A percentile compares a stretch with the other conserved stretches of the same genome.
Evolutionary conservation across 2,888 invertebrate species (phyloP).

Genomic region (Glaucopsyche alexis): DNA sequence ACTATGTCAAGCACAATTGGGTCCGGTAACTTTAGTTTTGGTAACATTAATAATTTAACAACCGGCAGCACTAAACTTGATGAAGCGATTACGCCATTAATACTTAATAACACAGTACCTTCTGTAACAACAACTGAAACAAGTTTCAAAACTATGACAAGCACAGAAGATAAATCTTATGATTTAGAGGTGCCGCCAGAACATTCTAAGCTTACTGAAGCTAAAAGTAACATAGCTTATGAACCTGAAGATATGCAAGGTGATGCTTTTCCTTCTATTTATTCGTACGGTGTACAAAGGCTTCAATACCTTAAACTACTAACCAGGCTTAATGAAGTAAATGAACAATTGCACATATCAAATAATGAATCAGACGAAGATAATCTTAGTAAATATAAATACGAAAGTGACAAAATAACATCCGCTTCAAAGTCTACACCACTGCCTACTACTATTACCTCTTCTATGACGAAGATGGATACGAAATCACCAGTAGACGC

Average conservation of each 20-base stretch:
- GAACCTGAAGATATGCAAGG: slow-evolving; percentile 69
- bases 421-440: slow-evolving; percentile 37
- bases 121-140: slow-evolving; percentile 28
- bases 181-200: slow-evolving; percentile 43
- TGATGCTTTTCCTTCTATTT: slow-evolving; percentile 65
- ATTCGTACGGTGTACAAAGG: slow-evolving; percentile 68
- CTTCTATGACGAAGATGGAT: slow-evolving; percentile 38
- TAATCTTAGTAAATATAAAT: slow-evolving; percentile 57
- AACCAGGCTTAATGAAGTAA: slow-evolving; percentile 60
- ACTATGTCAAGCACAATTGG: slow-evolving; percentile 56
- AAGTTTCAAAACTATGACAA: slow-evolving; percentile 31
- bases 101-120: slow-evolving; percentile 35
- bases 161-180: slow-evolving; percentile 40
- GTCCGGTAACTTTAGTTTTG: slow-evolving; percentile 34
- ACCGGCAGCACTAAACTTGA: slow-evolving; percentile 47
- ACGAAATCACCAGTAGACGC: slow-evolving; percentile 38
- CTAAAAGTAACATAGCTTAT: slow-evolving; percentile 56
- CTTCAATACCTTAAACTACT: slow-evolving; percentile 64
- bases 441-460: slow-evolving; percentile 27
- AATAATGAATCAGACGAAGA: slow-evolving; percentile 57
- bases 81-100: slow-evolving; percentile 31
- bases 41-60: slow-evolving; percentile 53
- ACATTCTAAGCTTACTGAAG: slow-evolving; percentile 46
- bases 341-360: slow-evolving; percentile 63
- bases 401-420: slow-evolving; percentile 51